Percentiles rank a stretch among this genome's conserved stretches.
Conservation (phyloP, 2,888 invertebrate genomes). For the Caenorhabditis virilis region DNA sequence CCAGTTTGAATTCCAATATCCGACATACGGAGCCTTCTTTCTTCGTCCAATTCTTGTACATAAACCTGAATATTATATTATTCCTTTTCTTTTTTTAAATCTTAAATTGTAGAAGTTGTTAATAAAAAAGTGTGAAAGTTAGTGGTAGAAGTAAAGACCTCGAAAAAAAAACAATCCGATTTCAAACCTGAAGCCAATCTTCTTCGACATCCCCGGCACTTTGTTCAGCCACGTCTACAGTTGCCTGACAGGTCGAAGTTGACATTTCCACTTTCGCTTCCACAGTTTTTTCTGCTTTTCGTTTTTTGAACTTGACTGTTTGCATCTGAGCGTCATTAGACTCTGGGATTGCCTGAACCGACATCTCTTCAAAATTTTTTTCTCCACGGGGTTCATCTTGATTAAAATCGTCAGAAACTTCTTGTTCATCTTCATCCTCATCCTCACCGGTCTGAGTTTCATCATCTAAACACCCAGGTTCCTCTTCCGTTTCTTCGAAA, state of each 20-base stretch:
- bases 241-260: constrained; percentile 34
- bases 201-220: constrained; percentile 30
- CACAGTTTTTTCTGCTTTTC: constrained; percentile 17
- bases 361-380: constrained; percentile 7
- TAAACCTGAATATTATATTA: constrained; percentile 27
- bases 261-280: constrained; percentile 24
- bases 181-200: constrained; percentile 45
- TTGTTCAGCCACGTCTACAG: constrained; percentile 25
- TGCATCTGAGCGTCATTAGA: constrained; percentile 15
- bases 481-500: constrained; percentile 4
- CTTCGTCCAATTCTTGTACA: constrained; percentile 48
- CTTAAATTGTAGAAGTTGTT: background rate
- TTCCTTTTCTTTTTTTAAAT: background rate
- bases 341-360: constrained; percentile 20
- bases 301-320: constrained; percentile 28
- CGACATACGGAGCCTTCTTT: constrained; percentile 46
- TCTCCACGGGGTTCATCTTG: background rate
- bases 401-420: background rate
- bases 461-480: constrained; percentile 9
- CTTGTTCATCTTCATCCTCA: background rate
- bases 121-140: background rate
- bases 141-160: constrained; percentile 2
- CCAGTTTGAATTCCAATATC: constrained; percentile 60
- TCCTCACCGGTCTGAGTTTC: constrained; percentile 28
- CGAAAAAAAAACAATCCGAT: background rate